These are phyloP conservation scores for Microvelia longipes DNA, from an alignment of 1,140 invertebrate species.

Conservation along the genomic window DNA sequence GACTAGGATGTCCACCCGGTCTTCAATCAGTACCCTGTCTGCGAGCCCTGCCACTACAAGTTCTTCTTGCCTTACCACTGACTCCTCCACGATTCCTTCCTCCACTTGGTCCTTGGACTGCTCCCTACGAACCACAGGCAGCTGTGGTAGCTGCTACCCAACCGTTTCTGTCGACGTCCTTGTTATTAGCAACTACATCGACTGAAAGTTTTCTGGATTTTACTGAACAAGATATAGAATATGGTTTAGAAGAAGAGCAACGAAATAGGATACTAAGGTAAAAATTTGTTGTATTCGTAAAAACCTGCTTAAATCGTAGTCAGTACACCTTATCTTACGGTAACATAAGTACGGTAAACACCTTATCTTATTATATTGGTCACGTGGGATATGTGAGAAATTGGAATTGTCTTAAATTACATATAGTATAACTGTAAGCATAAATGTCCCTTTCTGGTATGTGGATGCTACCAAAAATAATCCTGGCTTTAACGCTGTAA, in stretches of 20 bases:
- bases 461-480: too few relatives aligned
- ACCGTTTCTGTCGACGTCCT: constrained; percentile 47
- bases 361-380: too few relatives aligned
- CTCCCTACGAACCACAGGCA: constrained; percentile 37
- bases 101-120: constrained; percentile 37
- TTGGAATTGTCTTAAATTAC: too few relatives aligned
- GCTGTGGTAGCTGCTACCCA: constrained; percentile 51
- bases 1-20: constrained; percentile 38
- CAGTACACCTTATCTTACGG: too few relatives aligned
- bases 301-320: too few relatives aligned
- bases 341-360: too few relatives aligned
- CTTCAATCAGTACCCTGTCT: constrained; percentile 31
- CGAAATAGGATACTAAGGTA: constrained; percentile 22
- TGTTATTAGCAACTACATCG: constrained; percentile 51
- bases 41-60: constrained; percentile 39
- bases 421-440: too few relatives aligned
- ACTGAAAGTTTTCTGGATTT: constrained; percentile 62
- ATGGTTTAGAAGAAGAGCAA: constrained; percentile 47
- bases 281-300: too few relatives aligned
- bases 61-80: constrained; percentile 42
- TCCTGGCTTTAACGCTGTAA: too few relatives aligned
- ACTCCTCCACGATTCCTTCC: constrained; percentile 37
- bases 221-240: constrained; percentile 54
- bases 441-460: too few relatives aligned
- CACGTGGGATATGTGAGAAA: too few relatives aligned